These are phyloP conservation scores for Halotydeus destructor DNA, from an alignment of 1,140 invertebrate genomes.

Conservation along the genomic window DNA sequence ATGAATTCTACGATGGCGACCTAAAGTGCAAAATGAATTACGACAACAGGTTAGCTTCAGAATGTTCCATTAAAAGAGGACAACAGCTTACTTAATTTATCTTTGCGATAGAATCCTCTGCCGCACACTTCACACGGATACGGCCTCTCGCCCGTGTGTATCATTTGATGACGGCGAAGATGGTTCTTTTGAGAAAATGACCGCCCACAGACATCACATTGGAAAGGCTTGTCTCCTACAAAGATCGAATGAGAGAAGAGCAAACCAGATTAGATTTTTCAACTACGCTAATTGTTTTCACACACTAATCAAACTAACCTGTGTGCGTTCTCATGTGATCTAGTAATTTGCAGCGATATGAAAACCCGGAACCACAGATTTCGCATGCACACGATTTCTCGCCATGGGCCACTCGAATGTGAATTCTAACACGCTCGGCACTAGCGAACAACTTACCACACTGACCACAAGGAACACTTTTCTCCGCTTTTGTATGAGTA, in stretches of 20 bases:
- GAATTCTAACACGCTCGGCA: slow-evolving; percentile 18
- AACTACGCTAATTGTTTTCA: neutral
- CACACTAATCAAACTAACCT: slow-evolving; percentile 3
- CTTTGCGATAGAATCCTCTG: slow-evolving; percentile 69
- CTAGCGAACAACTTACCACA: slow-evolving; percentile 20
- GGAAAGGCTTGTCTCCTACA: slow-evolving; percentile 20
- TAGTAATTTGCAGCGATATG: slow-evolving; percentile 20
- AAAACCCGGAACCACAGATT: slow-evolving; percentile 20
- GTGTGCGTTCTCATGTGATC: slow-evolving; percentile 20
- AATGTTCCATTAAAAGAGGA: neutral
- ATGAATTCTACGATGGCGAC: slow-evolving; percentile 14
- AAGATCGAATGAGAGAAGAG: neutral
- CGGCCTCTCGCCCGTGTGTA: slow-evolving; percentile 72
- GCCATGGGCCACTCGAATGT: slow-evolving; percentile 17
- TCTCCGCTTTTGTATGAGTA: slow-evolving; percentile 18
- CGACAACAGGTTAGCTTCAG: neutral
- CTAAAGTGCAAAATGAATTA: neutral
- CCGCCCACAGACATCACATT: slow-evolving; percentile 20
- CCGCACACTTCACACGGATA: slow-evolving; percentile 66
- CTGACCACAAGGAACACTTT: slow-evolving; percentile 18
- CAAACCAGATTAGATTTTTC: neutral
- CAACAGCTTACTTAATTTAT: slow-evolving; percentile 35
- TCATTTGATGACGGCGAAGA: slow-evolving; percentile 25
- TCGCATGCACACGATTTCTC: slow-evolving; percentile 19
- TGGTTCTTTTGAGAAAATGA: slow-evolving; percentile 21